phyloP scores from a whole-genome alignment of 2,113 vertebrate species.

The Myiozetetes cayanensis region DNA sequence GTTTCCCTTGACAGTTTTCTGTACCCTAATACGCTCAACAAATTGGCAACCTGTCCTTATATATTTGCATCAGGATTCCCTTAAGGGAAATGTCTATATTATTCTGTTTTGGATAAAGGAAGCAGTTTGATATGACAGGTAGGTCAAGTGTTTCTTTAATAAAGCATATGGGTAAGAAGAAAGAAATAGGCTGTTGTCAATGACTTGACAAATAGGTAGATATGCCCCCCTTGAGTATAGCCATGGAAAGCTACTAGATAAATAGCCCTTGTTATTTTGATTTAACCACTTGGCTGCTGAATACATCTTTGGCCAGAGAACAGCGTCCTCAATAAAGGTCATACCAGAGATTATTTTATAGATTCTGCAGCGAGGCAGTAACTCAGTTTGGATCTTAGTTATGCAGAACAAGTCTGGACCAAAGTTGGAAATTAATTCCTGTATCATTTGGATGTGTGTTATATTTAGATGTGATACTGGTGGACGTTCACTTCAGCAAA shows the following conservation, averaged over 20 bases:
- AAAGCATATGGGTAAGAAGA: slow-evolving; percentile 79
- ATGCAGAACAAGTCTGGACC: not conserved
- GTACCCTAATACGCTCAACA: slow-evolving; percentile 80
- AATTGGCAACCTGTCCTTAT: slow-evolving; percentile 90
- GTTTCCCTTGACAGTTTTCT: slow-evolving; percentile 81
- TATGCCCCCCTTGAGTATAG: slow-evolving; percentile 77
- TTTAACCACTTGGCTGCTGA: slow-evolving; percentile 76
- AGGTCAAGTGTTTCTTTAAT: slow-evolving; percentile 92
- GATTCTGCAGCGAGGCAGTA: not conserved
- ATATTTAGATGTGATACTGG: no score
- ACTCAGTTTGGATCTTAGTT: not conserved
- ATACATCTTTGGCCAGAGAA: not conserved
- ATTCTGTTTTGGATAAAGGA: slow-evolving; percentile 89
- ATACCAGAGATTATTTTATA: not conserved
- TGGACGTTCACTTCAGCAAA: not conserved
- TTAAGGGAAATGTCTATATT: slow-evolving; percentile 88
- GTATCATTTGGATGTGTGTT: accelerated
- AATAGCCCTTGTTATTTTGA: slow-evolving; percentile 80
- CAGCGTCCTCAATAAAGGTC: not conserved
- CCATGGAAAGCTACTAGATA: slow-evolving; percentile 71
- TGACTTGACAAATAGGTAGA: slow-evolving; percentile 85
- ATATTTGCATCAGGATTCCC: slow-evolving; percentile 92
- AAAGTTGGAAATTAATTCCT: not conserved
- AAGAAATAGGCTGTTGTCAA: slow-evolving; percentile 76
- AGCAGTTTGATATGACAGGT: slow-evolving; percentile 88